Conservation (phyloP, 1,140 invertebrate genomes). For the Penaeus japonicus region DNA sequence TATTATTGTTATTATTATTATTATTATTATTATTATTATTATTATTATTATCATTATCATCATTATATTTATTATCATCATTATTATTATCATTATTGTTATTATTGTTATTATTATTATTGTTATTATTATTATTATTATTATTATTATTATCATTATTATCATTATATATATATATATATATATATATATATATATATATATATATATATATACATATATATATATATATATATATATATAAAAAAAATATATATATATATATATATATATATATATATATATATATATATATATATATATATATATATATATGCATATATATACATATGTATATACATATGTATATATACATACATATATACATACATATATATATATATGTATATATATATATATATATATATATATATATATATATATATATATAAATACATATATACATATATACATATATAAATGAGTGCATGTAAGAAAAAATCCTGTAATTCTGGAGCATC, state of each 20-base stretch:
- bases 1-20: no score
- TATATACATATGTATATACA: constrained; percentile 13
- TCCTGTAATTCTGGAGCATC: no score
- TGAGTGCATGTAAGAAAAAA: no score
- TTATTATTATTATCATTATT: not conserved
- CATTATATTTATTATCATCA: no score
- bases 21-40: no score
- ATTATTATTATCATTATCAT: no score
- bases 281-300: not conserved
- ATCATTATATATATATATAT: not conserved
- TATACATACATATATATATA: not conserved
- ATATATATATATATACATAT: not conserved
- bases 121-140: no score
- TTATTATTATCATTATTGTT: no score
- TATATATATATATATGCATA: not conserved
- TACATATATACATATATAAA: not conserved
- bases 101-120: no score
- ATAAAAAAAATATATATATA: not conserved
- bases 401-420: not conserved
- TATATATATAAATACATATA: not conserved
- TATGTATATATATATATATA: not conserved
- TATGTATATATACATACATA: not conserved
- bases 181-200: no score
- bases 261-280: not conserved
- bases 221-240: not conserved